phyloP scores from a whole-genome alignment of 2,797 vertebrate species.

The Galagoides demidoff region DNA sequence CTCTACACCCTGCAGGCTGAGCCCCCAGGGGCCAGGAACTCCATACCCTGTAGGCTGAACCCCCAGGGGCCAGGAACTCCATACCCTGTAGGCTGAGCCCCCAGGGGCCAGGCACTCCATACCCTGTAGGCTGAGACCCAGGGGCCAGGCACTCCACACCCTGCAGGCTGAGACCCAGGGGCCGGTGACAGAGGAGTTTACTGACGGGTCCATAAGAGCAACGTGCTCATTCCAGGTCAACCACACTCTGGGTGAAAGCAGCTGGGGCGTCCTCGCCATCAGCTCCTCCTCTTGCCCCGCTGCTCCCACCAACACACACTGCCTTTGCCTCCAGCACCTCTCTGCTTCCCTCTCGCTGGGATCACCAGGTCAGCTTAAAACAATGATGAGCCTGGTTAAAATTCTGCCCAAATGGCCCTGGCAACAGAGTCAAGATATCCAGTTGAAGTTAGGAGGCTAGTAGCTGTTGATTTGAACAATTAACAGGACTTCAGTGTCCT shows the following conservation, averaged over 20 bases:
- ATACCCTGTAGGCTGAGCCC: too few relatives aligned
- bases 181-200: not conserved
- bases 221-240: not conserved
- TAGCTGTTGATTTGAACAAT: constrained; percentile 67
- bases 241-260: not conserved
- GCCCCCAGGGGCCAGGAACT: not conserved
- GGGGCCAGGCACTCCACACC: too few relatives aligned
- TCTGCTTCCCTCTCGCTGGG: constrained; percentile 11
- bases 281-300: accelerated
- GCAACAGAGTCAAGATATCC: constrained; percentile 49
- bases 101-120: too few relatives aligned
- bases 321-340: not conserved
- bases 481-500: constrained; percentile 56
- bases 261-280: not conserved
- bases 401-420: constrained; percentile 57
- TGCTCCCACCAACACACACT: not conserved
- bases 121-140: too few relatives aligned
- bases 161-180: too few relatives aligned
- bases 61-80: too few relatives aligned
- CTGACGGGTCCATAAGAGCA: not conserved
- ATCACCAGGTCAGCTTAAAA: constrained; percentile 46
- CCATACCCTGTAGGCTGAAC: too few relatives aligned
- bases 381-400: constrained; percentile 58
- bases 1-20: accelerated
- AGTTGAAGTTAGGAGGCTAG: constrained; percentile 66